A percentile compares a stretch with the other conserved stretches of the same genome.
Conservation (phyloP, 2,797 vertebrate genomes). For the Lophotriccus pileatus region DNA sequence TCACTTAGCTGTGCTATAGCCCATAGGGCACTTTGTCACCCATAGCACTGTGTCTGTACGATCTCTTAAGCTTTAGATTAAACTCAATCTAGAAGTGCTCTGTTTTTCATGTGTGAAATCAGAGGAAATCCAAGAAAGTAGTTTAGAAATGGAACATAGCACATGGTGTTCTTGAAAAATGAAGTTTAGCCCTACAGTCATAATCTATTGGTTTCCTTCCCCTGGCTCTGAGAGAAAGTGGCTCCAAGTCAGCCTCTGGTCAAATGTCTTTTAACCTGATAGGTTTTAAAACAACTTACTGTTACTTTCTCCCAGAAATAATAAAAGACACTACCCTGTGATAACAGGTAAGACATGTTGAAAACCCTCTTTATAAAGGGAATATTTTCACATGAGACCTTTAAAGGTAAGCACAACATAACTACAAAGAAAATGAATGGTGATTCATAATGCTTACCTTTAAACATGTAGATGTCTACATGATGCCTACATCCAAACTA, state of each 20-base stretch:
- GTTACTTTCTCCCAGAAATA: background rate
- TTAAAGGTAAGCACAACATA: background rate
- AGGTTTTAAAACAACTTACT: background rate
- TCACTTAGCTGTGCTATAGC: background rate
- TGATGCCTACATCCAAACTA: background rate
- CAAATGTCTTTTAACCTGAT: background rate
- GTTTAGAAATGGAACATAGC: background rate
- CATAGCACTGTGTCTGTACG: background rate
- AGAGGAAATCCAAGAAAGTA: background rate
- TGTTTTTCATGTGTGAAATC: background rate
- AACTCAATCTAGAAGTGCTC: background rate
- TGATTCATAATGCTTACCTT: background rate
- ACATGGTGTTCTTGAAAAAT: background rate
- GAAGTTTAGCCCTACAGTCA: background rate
- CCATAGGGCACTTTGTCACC: background rate
- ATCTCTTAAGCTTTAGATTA: background rate
- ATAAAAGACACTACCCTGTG: background rate
- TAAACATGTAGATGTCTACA: background rate
- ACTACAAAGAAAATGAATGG: background rate
- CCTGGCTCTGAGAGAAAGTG: background rate
- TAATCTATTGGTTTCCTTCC: background rate
- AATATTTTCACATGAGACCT: background rate
- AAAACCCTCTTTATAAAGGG: background rate
- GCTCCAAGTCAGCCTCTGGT: background rate
- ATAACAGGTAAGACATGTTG: background rate